phyloP scores from a whole-genome alignment of 2,797 vertebrate species.

The Sandelia bainsii region DNA sequence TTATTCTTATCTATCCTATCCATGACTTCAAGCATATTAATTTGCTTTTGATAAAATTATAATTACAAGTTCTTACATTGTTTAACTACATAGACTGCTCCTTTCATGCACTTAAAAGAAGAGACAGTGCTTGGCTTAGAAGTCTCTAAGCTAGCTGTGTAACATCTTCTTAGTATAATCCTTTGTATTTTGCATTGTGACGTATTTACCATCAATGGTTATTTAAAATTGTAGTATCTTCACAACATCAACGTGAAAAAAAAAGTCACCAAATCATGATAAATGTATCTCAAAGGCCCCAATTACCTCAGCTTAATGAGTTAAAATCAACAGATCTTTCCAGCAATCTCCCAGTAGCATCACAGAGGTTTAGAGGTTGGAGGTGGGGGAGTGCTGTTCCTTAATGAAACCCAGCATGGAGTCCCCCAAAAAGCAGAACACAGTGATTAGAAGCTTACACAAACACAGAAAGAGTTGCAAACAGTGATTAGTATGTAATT shows the following conservation, averaged over 20 bases:
- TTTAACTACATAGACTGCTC: conserved; percentile 3
- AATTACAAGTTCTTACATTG: conserved; percentile 29
- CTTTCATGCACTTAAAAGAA: conserved; percentile 34
- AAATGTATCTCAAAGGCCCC: conserved; percentile 68
- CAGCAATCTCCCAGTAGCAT: conserved; percentile 63
- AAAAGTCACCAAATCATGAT: conserved; percentile 60
- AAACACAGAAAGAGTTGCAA: conserved; percentile 73
- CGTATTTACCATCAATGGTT: conserved; percentile 65
- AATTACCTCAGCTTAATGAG: conserved; percentile 75
- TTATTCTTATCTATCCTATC: conserved; percentile 16
- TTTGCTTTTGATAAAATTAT: conserved; percentile 17
- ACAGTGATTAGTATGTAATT: conserved; percentile 79
- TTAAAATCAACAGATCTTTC: conserved; percentile 74
- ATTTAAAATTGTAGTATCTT: conserved; percentile 62
- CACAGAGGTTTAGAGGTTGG: conserved; percentile 60
- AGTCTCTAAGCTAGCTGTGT: conserved; percentile 24
- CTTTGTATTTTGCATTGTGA: conserved; percentile 45
- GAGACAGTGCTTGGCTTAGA: conserved; percentile 13
- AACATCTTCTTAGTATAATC: conserved; percentile 38
- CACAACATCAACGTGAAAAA: conserved; percentile 44
- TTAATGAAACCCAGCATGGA: conserved; percentile 80
- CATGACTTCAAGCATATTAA: conserved; percentile 37
- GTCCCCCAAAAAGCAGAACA: conserved; percentile 69
- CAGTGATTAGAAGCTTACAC: conserved; percentile 79
- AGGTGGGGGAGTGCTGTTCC: conserved; percentile 64